Evolutionary conservation across 2,888 invertebrate species (phyloP), one percentile per base, ranked within the genome.

Genomic region (Trissolcus brochymenae): DNA sequence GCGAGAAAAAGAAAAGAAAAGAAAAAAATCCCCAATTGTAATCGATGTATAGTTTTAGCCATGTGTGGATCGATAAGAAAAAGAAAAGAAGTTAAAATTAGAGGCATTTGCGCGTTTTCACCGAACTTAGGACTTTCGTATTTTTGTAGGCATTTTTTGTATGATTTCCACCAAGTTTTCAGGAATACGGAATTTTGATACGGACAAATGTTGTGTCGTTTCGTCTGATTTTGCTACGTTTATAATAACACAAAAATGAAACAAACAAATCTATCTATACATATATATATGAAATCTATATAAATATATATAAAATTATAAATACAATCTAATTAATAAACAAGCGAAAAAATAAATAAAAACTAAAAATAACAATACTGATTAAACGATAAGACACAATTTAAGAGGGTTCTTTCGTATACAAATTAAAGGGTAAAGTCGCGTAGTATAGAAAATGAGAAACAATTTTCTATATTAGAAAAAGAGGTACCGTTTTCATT

Each of bases 31-130:
- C 25, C 41, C 6, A 56, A 6, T 13, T 74, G 46, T 74, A 74
- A 74, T 74, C 57, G 66, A 74, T 74, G 66, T 74, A 74, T 74
- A 74, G 66, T 74, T 74, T 9, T 67, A 74, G 73, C 46, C 35
- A 46, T 66, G 66, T 53, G 40, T 9, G 40, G 41, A 70, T 53
- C 56, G 46, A 67, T 19, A 19, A 17, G 13, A 49, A 25, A 56
- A 50, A 2, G 46, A 14, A 29, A 29, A 2, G 46, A 29, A 46
- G 16, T 17, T 13, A 61, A 43, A 40, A 66, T 66, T 73, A 66
- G 60, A 73, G 41, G 65, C 72, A 72, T 65, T 72, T 59, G 65
- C 65, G 65, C 35, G 35, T 59, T 65, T 65, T 65, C 46, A 65
- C 64, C 65, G 65, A 65, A 65, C 65, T 72, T 72, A 59, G 72